These are phyloP conservation scores for Escarpia spicata DNA, from an alignment of 2,888 invertebrate genomes.

Conservation along the genomic window DNA sequence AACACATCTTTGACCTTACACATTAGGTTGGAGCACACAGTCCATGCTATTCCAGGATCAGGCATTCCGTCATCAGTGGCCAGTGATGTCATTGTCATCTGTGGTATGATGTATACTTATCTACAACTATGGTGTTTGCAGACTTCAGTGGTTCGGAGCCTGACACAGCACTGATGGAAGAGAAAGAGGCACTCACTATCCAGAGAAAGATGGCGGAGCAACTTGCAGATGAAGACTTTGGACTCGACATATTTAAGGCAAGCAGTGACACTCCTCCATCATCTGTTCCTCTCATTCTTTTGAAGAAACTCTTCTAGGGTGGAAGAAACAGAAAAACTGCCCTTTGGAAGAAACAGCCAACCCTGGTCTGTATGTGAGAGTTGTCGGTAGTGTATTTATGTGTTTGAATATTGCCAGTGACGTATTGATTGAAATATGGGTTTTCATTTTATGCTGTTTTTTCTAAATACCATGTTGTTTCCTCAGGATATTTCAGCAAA, in stretches of 20 bases:
- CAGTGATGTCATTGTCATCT: neutral
- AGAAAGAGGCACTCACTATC: slow-evolving; percentile 61
- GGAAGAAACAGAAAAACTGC: too few species aligned
- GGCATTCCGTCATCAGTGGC: neutral
- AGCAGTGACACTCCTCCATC: slow-evolving; percentile 40
- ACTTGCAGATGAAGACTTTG: slow-evolving; percentile 62
- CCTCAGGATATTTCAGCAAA: too few species aligned
- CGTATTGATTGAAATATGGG: too few species aligned
- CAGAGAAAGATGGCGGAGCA: slow-evolving; percentile 60
- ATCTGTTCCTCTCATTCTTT: slow-evolving; percentile 39
- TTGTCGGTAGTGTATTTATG: neutral
- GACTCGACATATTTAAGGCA: slow-evolving; percentile 54
- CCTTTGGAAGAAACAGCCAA: too few species aligned
- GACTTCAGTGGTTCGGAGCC: slow-evolving; percentile 54
- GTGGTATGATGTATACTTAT: neutral
- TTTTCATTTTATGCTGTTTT: too few species aligned
- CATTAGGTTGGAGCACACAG: neutral
- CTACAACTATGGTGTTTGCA: slow-evolving; percentile 25
- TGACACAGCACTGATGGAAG: slow-evolving; percentile 61
- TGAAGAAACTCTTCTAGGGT: too few species aligned
- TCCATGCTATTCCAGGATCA: neutral
- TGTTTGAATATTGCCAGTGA: neutral
- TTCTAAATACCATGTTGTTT: too few species aligned
- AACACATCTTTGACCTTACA: neutral
- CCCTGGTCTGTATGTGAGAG: too few species aligned